Evolutionary conservation across 1,140 invertebrate genomes (phyloP), one percentile per base, ranked within the genome.

Genomic region (Spodoptera litura): DNA sequence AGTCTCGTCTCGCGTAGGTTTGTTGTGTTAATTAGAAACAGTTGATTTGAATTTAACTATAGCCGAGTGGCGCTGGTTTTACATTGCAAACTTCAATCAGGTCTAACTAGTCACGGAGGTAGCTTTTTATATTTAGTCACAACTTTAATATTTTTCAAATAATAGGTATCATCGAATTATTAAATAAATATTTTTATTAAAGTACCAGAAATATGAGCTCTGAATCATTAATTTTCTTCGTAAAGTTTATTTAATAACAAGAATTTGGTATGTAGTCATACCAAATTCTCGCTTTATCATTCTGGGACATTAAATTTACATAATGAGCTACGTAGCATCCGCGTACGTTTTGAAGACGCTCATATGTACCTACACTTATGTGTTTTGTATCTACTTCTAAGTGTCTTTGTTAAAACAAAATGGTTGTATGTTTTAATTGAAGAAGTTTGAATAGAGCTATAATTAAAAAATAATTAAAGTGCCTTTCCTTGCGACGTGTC

Each of bases 231-330:
- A 53, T 12, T 53, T 68, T 52, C 64, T 52, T 53, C 20, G 49
- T 27, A 68, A 13, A 27, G 64, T 68, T 52, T 52, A 53, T n/a
- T 52, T 52, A 5, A 68, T 51, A 68, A 68, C 49, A 68, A 52
- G 64, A 68, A 68, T 68, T 68, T 68, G 11, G 49, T 68, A 66
- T 66, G 64, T n/a, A n/a, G n/a, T n/a, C n/a, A n/a, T n/a, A n/a
- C n/a, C n/a, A n/a, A n/a, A 68, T 49, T 68, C 53, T 49, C 20
- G 49, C 49, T 52, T 68, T 68, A 68, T 68, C 64, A 68, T 68
- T 66, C 64, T 52, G 49, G 64, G 64, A 68, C 64, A 68, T 68
- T 52, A 68, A 68, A 68, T 68, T 68, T 68, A n/a, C 64, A 68
- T 68, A 68, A 68, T 68, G 20, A 51, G 64, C 11, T 68, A 53